Conservation (phyloP, 23 tunicate genomes). For the Trididemnum miniatum region DNA sequence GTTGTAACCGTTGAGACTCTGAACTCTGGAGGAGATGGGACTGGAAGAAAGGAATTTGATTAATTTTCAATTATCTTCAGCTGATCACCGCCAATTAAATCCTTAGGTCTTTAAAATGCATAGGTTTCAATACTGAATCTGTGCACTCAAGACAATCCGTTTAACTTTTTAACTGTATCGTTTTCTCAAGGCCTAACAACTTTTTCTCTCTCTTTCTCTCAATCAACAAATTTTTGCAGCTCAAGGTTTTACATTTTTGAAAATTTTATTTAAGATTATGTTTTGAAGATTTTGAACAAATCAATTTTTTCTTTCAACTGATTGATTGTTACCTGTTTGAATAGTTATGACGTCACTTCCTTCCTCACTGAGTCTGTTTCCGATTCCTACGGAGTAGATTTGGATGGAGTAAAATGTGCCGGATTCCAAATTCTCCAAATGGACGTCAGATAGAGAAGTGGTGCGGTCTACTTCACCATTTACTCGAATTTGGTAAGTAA, state of each 20-base stretch:
- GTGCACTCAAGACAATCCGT: no score
- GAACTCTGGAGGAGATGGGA: background rate
- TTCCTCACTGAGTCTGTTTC: conserved; percentile 13
- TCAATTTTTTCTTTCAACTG: background rate
- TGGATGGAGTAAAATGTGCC: conserved; percentile 48
- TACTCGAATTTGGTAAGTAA: background rate
- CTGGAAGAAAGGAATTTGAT: no score
- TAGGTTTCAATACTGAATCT: no score
- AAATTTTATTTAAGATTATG: no score
- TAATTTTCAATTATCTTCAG: no score
- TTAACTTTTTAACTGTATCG: no score
- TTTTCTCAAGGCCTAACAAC: no score
- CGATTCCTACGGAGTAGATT: conserved; percentile 35
- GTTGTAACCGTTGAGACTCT: conserved; percentile 21
- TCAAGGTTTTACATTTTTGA: no score
- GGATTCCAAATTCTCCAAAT: background rate
- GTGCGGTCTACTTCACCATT: background rate
- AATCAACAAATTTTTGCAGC: no score
- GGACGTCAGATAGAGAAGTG: background rate
- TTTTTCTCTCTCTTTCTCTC: no score
- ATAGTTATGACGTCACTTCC: conserved; percentile 49
- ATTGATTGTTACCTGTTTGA: conserved; percentile 49
- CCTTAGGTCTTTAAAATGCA: no score
- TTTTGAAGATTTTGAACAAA: background rate
- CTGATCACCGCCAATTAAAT: no score